phyloP scores from a whole-genome alignment of 2,888 invertebrate species.

The Aleiodes leptofemur region DNA sequence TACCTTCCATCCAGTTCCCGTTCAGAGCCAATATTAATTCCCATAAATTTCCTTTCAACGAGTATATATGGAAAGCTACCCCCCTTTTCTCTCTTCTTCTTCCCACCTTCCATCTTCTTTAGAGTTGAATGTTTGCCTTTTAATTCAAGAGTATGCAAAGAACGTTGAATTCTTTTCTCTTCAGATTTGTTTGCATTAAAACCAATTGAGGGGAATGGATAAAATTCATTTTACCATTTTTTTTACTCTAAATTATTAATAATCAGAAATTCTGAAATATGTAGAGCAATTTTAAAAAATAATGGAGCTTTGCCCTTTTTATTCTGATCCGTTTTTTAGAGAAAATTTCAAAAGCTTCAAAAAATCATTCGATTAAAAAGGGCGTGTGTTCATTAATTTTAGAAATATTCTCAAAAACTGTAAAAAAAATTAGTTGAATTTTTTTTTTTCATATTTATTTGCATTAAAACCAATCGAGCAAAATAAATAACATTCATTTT shows the following conservation, averaged over 20 bases:
- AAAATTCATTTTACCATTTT: conserved; percentile 8
- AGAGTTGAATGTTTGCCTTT: conserved; percentile 70
- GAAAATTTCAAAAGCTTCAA: too few relatives aligned
- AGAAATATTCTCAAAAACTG: too few relatives aligned
- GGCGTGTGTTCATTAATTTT: too few relatives aligned
- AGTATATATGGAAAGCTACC: conserved; percentile 64
- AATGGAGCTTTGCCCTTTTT: too few relatives aligned
- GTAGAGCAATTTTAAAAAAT: too few relatives aligned
- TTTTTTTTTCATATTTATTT: too few relatives aligned
- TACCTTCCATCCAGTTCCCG: conserved; percentile 55
- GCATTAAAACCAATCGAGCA: too few relatives aligned
- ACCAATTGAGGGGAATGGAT: conserved; percentile 19
- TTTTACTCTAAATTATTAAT: neutral
- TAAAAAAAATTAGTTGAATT: too few relatives aligned
- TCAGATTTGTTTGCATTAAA: conserved; percentile 1
- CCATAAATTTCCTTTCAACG: conserved; percentile 75
- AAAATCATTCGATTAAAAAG: too few relatives aligned
- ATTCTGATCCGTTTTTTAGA: too few relatives aligned
- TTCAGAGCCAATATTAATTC: conserved; percentile 75
- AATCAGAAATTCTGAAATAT: too few relatives aligned
- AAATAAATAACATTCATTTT: too few relatives aligned
- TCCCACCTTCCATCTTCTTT: conserved; percentile 38
- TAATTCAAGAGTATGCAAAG: conserved; percentile 73
- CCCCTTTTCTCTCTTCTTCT: conserved; percentile 21
- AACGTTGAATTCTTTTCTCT: conserved; percentile 69